Evolutionary conservation across 2,888 invertebrate species (phyloP), one percentile per base, ranked within the genome.

Genomic region (Tachina lurida): DNA sequence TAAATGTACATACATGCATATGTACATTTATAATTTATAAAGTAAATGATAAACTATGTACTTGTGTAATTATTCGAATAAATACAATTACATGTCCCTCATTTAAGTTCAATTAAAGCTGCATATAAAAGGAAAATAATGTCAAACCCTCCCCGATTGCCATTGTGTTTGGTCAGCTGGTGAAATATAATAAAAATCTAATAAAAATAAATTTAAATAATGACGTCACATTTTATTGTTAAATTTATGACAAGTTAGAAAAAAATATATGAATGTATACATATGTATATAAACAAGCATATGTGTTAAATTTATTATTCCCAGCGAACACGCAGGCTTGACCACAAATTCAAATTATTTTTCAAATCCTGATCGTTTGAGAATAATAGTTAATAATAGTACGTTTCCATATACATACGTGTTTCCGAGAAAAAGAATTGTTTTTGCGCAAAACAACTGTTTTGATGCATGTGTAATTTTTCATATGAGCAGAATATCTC

Each of bases 201-300:
- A 83, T 83, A 82, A 83, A 75, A 79, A 73, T 81, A 81, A 79
- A 86, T 86, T 86, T 76, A 67, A 79, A 86, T 86, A 86, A 76
- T 83, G 86, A 83, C 83, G 76, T 79, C 83, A 86, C 67, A 83
- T 75, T 83, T 83, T 83, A 86, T 86, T 82, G 76, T 76, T 76
- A 68, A 86, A 83, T 83, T 83, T 79, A 83, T 86, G 83, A 82
- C 79, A 65, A 54, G 13, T 52, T 31, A 7, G 31, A 31, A 31
- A 31, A 31, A 45, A 65, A 77, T 41, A 58, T 56, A 75, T 31
- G 2, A 1, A 58, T 22, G 12, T n/a, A n/a, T n/a, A n/a, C n/a
- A n/a, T n/a, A n/a, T n/a, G n/a, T n/a, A n/a, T n/a, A 7, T 74
- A 43, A 4, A 45, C 31, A 52, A 47, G 15, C 10, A 13, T 31